Evolutionary conservation across 2,888 invertebrate genomes (phyloP).

Genomic region (Tetropium fuscum): DNA sequence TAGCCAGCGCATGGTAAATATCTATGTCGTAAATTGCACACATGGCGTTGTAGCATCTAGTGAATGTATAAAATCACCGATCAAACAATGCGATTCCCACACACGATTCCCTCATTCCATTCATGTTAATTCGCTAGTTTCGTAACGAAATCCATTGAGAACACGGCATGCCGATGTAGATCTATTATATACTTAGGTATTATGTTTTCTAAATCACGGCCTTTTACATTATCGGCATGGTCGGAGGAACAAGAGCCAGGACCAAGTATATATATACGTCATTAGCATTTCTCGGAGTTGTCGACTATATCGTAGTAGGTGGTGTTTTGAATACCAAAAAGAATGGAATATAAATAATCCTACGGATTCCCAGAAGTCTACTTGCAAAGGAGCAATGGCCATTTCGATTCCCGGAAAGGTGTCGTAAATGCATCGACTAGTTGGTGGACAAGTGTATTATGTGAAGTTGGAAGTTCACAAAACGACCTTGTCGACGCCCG

Average conservation of each 20-base stretch:
- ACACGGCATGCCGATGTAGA: conserved; percentile 8
- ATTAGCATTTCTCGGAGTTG: conserved; percentile 14
- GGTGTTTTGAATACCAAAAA: conserved; percentile 33
- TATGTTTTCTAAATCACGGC: conserved; percentile 5
- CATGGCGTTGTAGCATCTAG: background rate
- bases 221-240: background rate
- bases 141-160: conserved; percentile 7
- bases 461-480: conserved; percentile 7
- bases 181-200: too few species aligned
- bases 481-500: conserved; percentile 4
- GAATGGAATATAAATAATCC: conserved; percentile 34
- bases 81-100: background rate
- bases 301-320: conserved; percentile 22
- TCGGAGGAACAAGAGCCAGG: background rate
- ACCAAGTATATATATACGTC: background rate
- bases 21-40: background rate
- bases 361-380: conserved; percentile 33
- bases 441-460: conserved; percentile 10
- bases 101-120: conserved; percentile 1
- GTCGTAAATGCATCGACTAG: conserved; percentile 16
- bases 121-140: conserved; percentile 4
- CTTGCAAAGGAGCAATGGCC: conserved; percentile 21
- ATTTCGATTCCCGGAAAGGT: conserved; percentile 26
- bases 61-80: background rate
- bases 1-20: background rate